Base-by-base conservation (phyloP, 2,888 invertebrate species). In the Julus scanicus region DNA sequence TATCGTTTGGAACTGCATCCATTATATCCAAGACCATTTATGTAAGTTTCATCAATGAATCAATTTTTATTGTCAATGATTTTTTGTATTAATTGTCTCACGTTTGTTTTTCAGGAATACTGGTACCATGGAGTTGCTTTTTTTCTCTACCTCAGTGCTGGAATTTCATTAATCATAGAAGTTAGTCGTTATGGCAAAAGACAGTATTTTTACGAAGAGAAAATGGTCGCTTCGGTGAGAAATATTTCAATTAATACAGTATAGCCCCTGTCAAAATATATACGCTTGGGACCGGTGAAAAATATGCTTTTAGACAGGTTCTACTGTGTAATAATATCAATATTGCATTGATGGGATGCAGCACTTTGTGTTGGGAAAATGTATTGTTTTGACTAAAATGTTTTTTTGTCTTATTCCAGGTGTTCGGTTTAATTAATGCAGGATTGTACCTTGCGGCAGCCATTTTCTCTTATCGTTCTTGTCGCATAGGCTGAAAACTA, bases 41-140 rank as follows among this genome's bases (percentile, higher is more conserved):
- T 84, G 84, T 84, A 84, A 84, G 84, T 84, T 71, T 71, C 8
- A 44, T 8, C 44, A 44, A 44, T 44, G 44, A 44, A 44, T 8
- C 5, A 44, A 44, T 8, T 44, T 44, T 44, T 44, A 29, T 29
- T 44, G 5, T 44, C 44, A 44, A 8, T 44, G 44, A 44, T 8
- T 44, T 44, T 44, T 9, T 71, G n/a, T 29, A 29, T 20, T 20
- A 71, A n/a, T 20, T 71, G 13, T 84, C 1, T 29, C 29, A 84
- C 17, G 9, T 0, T 53, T 57, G 17, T 57, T 57, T 93, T 94
- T 84, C 93, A 97, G 97, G 97, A 97, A 94, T 94, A 96, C 88
- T 93, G 97, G 89, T 97, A 96, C 91, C 97, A 97, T 90, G 94
- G 95, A 9, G 92, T 96, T 89, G 97, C 95, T 2, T 96, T 95